These are phyloP conservation scores for Eonycteris spelaea DNA, from an alignment of 2,113 vertebrate genomes.

Conservation along the genomic window DNA sequence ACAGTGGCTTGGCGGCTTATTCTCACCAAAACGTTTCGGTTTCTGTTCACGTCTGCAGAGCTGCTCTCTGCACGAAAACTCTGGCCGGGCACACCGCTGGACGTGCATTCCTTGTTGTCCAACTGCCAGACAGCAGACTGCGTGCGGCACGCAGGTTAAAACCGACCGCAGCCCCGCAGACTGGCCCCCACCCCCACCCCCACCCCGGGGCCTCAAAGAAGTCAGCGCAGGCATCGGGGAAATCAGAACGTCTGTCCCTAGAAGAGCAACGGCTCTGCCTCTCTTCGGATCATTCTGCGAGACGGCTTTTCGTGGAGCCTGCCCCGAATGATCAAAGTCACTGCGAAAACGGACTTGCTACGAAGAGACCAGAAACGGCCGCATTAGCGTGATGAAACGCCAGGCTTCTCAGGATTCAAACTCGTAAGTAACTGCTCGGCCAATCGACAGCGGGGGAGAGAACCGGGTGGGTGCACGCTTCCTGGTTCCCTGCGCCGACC, in stretches of 20 bases:
- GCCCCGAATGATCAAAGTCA: background rate
- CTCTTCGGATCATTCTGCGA: background rate
- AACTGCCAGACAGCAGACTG: background rate
- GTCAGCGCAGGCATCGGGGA: background rate
- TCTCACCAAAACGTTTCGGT: conserved; percentile 64
- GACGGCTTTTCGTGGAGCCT: conserved; percentile 12
- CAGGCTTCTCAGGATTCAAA: background rate
- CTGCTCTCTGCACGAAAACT: conserved; percentile 57
- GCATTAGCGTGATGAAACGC: background rate
- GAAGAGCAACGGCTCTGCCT: background rate
- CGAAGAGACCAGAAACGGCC: background rate
- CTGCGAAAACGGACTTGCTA: background rate
- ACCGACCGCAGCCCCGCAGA: no score
- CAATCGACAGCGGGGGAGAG: background rate
- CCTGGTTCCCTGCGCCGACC: background rate
- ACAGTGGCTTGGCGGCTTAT: conserved; percentile 10
- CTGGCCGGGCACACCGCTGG: background rate
- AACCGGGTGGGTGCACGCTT: background rate
- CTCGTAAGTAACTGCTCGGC: background rate
- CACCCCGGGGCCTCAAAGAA: background rate
- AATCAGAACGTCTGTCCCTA: background rate
- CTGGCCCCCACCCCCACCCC: no score
- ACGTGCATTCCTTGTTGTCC: background rate
- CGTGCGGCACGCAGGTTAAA: background rate
- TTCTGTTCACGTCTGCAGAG: conserved; percentile 59